Percentiles rank a stretch among this genome's conserved stretches.
Evolutionary conservation across 1,140 invertebrate genomes (phyloP).

Genomic region (Drosophila varians): DNA sequence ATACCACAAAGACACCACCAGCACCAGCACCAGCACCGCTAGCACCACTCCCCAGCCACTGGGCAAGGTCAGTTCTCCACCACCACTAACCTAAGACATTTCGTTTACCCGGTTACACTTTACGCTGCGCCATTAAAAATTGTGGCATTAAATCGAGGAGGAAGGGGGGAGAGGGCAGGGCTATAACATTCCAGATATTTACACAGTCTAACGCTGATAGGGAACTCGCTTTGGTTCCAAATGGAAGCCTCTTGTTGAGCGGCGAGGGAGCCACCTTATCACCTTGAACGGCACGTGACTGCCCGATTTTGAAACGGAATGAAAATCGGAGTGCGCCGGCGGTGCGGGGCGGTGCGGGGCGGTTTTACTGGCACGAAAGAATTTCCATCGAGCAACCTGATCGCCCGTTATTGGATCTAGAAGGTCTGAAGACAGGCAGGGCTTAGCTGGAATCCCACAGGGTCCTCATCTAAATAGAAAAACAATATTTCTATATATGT

Average conservation of each 20-base stretch:
- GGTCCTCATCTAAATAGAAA: slow-evolving; percentile 30
- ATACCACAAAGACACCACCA: too few species aligned
- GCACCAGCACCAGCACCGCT: neutral
- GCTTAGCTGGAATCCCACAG: slow-evolving; percentile 18
- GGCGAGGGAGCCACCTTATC: slow-evolving; percentile 39
- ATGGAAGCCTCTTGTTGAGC: slow-evolving; percentile 2
- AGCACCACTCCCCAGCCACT: slow-evolving; percentile 11
- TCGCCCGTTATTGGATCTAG: slow-evolving; percentile 25
- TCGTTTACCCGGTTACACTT: slow-evolving; percentile 50
- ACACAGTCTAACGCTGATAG: slow-evolving; percentile 45
- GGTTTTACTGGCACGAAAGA: slow-evolving; percentile 7
- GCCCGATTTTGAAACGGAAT: neutral
- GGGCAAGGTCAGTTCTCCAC: slow-evolving; percentile 45
- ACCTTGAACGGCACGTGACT: slow-evolving; percentile 58
- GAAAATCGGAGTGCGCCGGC: neutral
- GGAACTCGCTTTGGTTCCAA: neutral
- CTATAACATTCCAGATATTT: slow-evolving; percentile 20
- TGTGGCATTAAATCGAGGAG: neutral
- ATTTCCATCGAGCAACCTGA: slow-evolving; percentile 43
- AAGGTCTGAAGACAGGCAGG: neutral
- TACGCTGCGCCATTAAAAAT: slow-evolving; percentile 49
- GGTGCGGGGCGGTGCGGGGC: neutral
- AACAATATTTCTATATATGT: slow-evolving; percentile 15
- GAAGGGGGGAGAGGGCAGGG: neutral
- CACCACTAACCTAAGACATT: slow-evolving; percentile 49